Percentiles rank a stretch among this genome's conserved stretches.
These are phyloP conservation scores for Oryzias celebensis DNA, from an alignment of 2,113 vertebrate species.

Conservation along the genomic window DNA sequence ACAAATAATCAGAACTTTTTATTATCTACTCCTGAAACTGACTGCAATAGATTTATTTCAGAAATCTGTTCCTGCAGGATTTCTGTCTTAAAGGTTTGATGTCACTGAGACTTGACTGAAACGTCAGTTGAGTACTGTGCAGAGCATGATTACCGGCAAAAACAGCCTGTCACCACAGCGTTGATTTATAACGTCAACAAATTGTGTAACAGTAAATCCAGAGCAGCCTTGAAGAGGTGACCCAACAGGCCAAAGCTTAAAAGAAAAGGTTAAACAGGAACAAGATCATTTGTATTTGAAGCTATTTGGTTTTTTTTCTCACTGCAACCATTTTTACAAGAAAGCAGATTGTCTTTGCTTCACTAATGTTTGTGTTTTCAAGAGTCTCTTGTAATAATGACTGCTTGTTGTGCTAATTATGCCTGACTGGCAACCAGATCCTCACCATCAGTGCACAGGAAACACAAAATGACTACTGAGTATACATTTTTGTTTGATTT, in stretches of 20 bases:
- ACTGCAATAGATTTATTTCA: neutral
- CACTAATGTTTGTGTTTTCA: constrained; percentile 43
- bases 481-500: constrained; percentile 23
- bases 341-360: constrained; percentile 6
- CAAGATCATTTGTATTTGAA: too few relatives aligned
- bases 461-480: constrained; percentile 33
- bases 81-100: neutral
- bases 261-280: neutral
- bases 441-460: constrained; percentile 38
- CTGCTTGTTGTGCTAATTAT: constrained; percentile 44
- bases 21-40: neutral
- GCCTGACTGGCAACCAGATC: constrained; percentile 44
- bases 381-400: constrained; percentile 42
- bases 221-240: neutral
- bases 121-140: neutral
- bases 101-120: constrained; percentile 1
- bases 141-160: constrained; percentile 1
- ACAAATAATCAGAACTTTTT: neutral
- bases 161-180: constrained; percentile 7
- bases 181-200: constrained; percentile 34
- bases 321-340: neutral
- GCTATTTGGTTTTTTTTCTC: too few relatives aligned
- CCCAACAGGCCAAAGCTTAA: neutral
- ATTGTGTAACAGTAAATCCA: neutral
- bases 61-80: neutral